Conservation (phyloP, 2,113 vertebrate species). For the Ceyx melanurus region DNA sequence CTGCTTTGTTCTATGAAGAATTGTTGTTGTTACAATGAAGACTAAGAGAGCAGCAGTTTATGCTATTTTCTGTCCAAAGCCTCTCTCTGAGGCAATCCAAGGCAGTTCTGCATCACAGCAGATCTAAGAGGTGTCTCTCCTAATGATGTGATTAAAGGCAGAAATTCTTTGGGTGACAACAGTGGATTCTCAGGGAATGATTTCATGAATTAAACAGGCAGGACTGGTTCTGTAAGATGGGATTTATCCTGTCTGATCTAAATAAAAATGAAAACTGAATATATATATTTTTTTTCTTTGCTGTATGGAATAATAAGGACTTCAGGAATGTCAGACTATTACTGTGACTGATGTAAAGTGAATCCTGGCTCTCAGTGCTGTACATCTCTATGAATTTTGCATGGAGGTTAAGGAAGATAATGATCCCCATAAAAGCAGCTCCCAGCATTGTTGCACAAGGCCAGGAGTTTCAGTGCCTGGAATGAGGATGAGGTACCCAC, state of each 20-base stretch:
- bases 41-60: neutral
- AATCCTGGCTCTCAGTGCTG: neutral
- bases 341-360: neutral
- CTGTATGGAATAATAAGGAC: neutral
- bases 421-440: conserved; percentile 2
- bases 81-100: neutral
- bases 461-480: neutral
- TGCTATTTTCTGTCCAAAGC: neutral
- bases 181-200: neutral
- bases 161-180: neutral
- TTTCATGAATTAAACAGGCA: neutral
- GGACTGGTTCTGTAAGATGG: neutral
- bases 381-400: conserved; percentile 29
- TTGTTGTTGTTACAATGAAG: neutral
- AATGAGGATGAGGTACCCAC: conserved; percentile 40
- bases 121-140: neutral
- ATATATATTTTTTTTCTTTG: neutral
- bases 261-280: neutral
- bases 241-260: neutral
- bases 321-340: neutral
- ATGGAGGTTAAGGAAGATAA: conserved; percentile 27
- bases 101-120: neutral
- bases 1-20: neutral
- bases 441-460: neutral
- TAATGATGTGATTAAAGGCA: neutral